Conservation (phyloP, 2,113 vertebrate species). For the Alligator sinensis region DNA sequence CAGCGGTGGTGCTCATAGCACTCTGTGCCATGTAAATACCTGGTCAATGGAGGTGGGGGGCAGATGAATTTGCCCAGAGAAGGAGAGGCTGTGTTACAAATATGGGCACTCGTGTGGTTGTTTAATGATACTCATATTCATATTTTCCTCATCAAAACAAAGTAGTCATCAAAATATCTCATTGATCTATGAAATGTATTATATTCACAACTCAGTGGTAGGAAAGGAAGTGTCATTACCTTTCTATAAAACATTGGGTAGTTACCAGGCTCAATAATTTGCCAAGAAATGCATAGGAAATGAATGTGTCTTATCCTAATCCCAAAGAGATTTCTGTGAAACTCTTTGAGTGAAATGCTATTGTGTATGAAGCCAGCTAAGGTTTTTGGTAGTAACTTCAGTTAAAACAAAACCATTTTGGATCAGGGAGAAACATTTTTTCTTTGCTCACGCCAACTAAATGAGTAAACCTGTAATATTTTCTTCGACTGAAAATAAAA, state of each 20-base stretch:
- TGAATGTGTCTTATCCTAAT: not conserved
- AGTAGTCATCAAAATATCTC: not conserved
- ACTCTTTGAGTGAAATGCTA: not conserved
- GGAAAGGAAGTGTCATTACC: accelerated
- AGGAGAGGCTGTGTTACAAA: not conserved
- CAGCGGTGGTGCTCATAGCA: not conserved
- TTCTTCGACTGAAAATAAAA: too few relatives aligned
- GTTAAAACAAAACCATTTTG: too few relatives aligned
- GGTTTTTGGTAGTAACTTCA: not conserved
- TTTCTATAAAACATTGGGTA: not conserved
- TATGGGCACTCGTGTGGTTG: not conserved
- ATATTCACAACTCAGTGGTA: not conserved
- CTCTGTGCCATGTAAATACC: not conserved
- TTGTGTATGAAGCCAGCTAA: not conserved
- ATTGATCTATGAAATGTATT: not conserved
- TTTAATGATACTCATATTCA: not conserved
- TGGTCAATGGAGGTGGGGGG: not conserved
- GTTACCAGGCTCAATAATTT: not conserved
- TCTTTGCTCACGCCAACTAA: too few relatives aligned
- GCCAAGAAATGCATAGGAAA: not conserved
- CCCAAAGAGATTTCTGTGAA: not conserved
- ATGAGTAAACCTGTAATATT: too few relatives aligned
- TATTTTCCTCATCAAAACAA: not conserved
- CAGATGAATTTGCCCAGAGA: not conserved
- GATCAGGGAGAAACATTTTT: too few relatives aligned